phyloP scores from a whole-genome alignment of 2,113 vertebrate species.

The Eupsittula cactorum region DNA sequence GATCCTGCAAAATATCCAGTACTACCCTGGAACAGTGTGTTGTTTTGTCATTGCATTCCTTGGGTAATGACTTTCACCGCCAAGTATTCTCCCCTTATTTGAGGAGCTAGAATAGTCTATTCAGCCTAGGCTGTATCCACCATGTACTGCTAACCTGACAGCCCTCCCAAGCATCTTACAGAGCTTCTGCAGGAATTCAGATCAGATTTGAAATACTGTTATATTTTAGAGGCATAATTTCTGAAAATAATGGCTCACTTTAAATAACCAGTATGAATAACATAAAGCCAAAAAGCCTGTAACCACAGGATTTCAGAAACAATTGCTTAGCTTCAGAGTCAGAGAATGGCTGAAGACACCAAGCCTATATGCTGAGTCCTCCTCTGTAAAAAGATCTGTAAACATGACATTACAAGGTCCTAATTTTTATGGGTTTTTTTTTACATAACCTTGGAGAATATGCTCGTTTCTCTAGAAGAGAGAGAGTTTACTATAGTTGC shows the following conservation, averaged over 20 bases:
- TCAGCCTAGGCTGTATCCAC: background rate
- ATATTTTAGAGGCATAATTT: background rate
- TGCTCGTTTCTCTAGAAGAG: background rate
- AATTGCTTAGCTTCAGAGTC: background rate
- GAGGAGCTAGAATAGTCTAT: background rate
- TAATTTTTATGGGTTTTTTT: rapidly evolving
- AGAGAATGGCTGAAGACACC: background rate
- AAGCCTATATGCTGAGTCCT: background rate
- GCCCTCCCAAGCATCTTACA: background rate
- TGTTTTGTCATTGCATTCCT: conserved; percentile 51
- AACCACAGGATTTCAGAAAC: background rate
- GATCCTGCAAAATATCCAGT: conserved; percentile 28
- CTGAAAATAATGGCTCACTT: background rate
- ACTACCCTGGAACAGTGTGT: background rate
- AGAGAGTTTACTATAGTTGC: background rate
- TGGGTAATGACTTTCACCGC: conserved; percentile 27
- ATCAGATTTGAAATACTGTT: background rate
- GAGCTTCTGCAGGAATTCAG: background rate
- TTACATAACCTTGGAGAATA: background rate
- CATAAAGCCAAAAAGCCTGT: background rate
- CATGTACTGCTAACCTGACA: background rate
- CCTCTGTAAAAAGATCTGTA: background rate
- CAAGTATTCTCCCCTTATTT: conserved; percentile 6
- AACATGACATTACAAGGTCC: background rate
- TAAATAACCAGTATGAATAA: background rate